Base-by-base conservation (phyloP, 1,140 invertebrate species). In the Ceratoteleas bidentatus region DNA sequence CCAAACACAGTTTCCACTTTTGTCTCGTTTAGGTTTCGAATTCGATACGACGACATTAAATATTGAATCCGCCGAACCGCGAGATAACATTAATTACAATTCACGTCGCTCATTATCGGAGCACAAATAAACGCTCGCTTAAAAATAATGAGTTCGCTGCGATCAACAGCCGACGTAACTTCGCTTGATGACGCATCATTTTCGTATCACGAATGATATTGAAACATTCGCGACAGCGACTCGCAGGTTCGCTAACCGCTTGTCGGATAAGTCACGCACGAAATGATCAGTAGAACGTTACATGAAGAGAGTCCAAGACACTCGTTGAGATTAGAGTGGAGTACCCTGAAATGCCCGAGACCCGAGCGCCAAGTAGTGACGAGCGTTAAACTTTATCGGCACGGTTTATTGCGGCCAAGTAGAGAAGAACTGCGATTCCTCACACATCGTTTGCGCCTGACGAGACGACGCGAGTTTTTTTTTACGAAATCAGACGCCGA, bases 11-110 rank as follows among this genome's bases (percentile, higher is more conserved):
- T n/a, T n/a, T n/a, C n/a, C n/a, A n/a, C n/a, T n/a, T n/a, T n/a
- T n/a, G n/a, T n/a, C n/a, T 40, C 36, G 2, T 11, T 11, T 40
- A 6, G 7, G 36, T 11, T 3, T 9, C 0, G 2, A 40, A 8
- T 40, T 8, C 7, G 7, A 40, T 40, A 3, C 10, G 36, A 3
- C 7, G 36, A 40, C 36, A 11, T 40, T 40, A 40, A 40, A 3
- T 40, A 40, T 40, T 40, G 36, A 40, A 40, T 40, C 36, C 6
- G 36, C 36, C 7, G 10, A 40, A 40, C 36, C 38, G 8, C 8
- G 43, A 45, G 43, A 45, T 45, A 45, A 45, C 43, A 45, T n/a
- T 45, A 40, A 40, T 10, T 40, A 11, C 43, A 45, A 45, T 13
- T 45, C 43, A 45, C 43, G 43, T 10, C 13, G 10, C 10, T 45